A percentile compares a stretch with the other conserved stretches of the same genome.
These are phyloP conservation scores for Zygogramma bicolorata DNA, from an alignment of 2,888 invertebrate species.

Conservation along the genomic window DNA sequence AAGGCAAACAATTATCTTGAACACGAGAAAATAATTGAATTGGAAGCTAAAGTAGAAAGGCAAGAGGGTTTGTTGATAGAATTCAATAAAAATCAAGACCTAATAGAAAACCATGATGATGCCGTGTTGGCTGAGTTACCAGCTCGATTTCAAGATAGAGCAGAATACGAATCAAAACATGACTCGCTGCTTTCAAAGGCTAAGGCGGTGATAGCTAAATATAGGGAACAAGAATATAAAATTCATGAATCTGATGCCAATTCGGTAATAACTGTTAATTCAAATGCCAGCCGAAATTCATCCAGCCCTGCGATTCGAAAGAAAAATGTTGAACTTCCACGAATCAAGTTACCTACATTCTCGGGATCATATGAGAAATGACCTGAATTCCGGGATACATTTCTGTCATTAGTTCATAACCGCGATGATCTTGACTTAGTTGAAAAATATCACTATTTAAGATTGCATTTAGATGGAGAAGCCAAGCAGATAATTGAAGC, in stretches of 20 bases:
- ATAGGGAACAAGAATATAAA: not conserved
- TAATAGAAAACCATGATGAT: too few species aligned
- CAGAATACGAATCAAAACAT: not conserved
- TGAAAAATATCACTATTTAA: not conserved
- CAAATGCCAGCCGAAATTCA: not conserved
- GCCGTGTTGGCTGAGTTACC: too few species aligned
- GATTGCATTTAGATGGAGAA: not conserved
- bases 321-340: not conserved
- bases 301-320: not conserved
- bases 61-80: not conserved
- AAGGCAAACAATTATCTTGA: not conserved
- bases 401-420: not conserved
- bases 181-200: not conserved
- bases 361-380: not conserved
- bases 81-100: not conserved
- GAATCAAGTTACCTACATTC: not conserved
- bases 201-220: not conserved
- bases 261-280: too few species aligned
- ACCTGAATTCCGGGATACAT: not conserved
- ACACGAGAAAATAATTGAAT: not conserved
- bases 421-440: too few species aligned
- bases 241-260: too few species aligned
- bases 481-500: not conserved
- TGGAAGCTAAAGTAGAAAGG: not conserved
- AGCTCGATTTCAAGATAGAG: not conserved